Base-by-base conservation (phyloP, 30 jellyfish, hydroid and myxozoan genomes). In the Aurelia sp. region DNA sequence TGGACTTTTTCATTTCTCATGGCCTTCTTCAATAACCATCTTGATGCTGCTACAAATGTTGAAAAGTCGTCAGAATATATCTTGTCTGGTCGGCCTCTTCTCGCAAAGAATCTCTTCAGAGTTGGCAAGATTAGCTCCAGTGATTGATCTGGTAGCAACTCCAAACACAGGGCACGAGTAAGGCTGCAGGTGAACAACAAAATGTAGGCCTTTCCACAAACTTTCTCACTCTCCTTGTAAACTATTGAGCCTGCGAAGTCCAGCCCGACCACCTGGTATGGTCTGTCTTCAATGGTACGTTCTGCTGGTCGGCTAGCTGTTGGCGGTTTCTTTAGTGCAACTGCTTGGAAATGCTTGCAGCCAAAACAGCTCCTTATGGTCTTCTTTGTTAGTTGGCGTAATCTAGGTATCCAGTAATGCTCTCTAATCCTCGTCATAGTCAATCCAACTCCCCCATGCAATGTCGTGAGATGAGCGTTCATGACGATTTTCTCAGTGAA, bases 161-260 rank as follows among this genome's bases (percentile, higher is more conserved):
- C 97, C 22, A 89, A 63, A 69, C 68, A 53, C 18, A 81, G 59
- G 16, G 94, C 94, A 40, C 89, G 70, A 6, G 92, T 67, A n/a
- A 90, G 92, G 79, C 97, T 90, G 95, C 96, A 90, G 4, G 88
- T 67, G 80, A 72, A 75, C 18, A 90, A 80, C 11, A 90, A 87
- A 82, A 90, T 76, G 67, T 90, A 90, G 3, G 94, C 95, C 61
- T 90, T 90, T 8, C 82, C 81, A 55, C 22, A 74, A 52, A 63
- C 47, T 22, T 82, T 81, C 59, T 24, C 55, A 4, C 67, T 81
- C 63, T 50, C 38, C 67, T 21, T 72, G 82, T 74, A 90, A 57
- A 17, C 27, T 66, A 90, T n/a, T 19, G 89, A 90, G 24, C 89
- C 93, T 18, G 97, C 97, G 64, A 68, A 89, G 74, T 70, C 93